Base-by-base conservation (phyloP, 2,113 vertebrate genomes). In the Sclerurus mexicanus region DNA sequence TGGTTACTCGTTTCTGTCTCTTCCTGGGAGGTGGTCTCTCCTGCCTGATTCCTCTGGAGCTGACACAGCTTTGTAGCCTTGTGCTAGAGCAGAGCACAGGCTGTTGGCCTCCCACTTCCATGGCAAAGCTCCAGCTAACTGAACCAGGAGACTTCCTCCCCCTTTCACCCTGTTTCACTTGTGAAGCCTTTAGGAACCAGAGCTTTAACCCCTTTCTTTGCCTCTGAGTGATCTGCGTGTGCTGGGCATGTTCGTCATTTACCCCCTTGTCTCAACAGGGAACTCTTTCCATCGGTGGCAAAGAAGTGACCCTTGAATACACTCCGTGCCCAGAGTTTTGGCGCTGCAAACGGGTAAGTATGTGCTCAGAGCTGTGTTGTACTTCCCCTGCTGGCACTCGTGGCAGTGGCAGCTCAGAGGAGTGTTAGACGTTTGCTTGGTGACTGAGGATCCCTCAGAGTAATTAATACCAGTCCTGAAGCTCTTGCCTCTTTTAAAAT, bases 261-360 rank as follows among this genome's bases (percentile, higher is more conserved):
- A 30, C 96, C 63, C 94, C 94, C 94, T 98, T 98, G 95, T 97
- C 97, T 98, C 98, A 96, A 91, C 98, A 99, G 99, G 99, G 99
- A 85, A 98, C 98, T 96, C 98, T 99, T 95, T 98, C 98, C 85
- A 99, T 99, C 84, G 98, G 98, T 97, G 98, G 98, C 97, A 99
- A 98, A 97, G 98, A 98, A 39, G 98, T 99, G 60, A 98, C 98
- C 71, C 98, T 99, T 94, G 99, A 99, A 96, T 99, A 99, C 97
- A 97, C 99, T 91, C 98, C 97, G 3, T 98, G 96, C 89, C 97
- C 94, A 46, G 98, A 98, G 89, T 98, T 98, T 33, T 98, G 98
- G 98, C 97, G 96, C 89, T 98, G 98, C 95, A 98, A 98, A 95
- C 98, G 97, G 74, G 98, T 98, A 96, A 98, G 98, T 98, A 94